Percentiles rank a stretch among this genome's conserved stretches.
phyloP scores from a whole-genome alignment of 2,888 invertebrate genomes.

The Lymantria monacha region DNA sequence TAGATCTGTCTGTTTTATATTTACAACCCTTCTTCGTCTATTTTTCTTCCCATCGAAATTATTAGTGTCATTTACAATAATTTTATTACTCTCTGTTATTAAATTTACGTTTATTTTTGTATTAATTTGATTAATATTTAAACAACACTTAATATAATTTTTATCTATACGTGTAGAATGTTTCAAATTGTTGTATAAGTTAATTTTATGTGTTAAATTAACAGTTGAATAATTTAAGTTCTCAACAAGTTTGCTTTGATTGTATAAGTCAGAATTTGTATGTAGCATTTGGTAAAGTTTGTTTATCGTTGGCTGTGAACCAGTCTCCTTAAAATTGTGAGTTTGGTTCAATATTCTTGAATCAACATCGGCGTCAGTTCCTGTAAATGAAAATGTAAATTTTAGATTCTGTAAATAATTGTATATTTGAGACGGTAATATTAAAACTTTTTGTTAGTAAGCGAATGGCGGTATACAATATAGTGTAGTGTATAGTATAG shows the following conservation, averaged over 20 bases:
- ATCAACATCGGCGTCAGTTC: constrained; percentile 62
- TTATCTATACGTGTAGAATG: constrained; percentile 30
- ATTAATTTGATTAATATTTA: constrained; percentile 25
- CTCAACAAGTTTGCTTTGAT: constrained; percentile 45
- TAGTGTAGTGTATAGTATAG: background rate
- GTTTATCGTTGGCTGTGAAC: constrained; percentile 62
- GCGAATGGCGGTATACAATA: constrained; percentile 11
- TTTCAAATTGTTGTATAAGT: constrained; percentile 43
- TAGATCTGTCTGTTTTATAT: constrained; percentile 40
- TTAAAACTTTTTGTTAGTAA: constrained; percentile 10
- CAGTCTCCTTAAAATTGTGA: constrained; percentile 36
- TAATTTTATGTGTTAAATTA: constrained; percentile 44
- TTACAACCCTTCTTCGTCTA: constrained; percentile 59
- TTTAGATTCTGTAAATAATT: constrained; percentile 28
- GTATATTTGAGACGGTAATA: constrained; percentile 15
- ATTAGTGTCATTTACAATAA: constrained; percentile 30
- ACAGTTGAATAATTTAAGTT: constrained; percentile 55
- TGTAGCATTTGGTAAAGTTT: constrained; percentile 73
- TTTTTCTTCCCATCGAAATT: constrained; percentile 39
- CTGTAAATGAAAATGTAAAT: constrained; percentile 50
- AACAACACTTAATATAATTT: constrained; percentile 43
- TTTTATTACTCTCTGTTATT: constrained; percentile 45
- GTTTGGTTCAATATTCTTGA: constrained; percentile 52
- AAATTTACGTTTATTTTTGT: constrained; percentile 26
- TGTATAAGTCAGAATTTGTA: constrained; percentile 45